Percentiles rank a stretch among this genome's conserved stretches.
phyloP scores from a whole-genome alignment of 2,888 invertebrate genomes.

The Dasysyrphus albostriatus region DNA sequence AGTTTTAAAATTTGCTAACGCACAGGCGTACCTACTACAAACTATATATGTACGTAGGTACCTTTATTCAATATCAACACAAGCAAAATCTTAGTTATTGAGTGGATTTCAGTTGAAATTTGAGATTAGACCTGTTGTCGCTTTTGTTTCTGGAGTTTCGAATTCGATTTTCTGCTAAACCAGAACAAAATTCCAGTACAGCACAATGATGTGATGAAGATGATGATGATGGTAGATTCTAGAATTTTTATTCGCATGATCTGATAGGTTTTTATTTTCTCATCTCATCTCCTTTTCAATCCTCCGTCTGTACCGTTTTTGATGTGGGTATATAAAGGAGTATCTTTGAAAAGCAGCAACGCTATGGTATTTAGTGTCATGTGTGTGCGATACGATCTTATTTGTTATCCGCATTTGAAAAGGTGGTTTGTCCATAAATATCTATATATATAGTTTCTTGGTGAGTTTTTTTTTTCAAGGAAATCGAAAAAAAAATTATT shows the following conservation, averaged over 20 bases:
- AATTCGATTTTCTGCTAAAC: slow-evolving; percentile 57
- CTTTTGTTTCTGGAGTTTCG: slow-evolving; percentile 68
- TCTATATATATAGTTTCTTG: background rate
- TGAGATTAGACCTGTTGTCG: slow-evolving; percentile 73
- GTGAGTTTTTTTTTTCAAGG: background rate
- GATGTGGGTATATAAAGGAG: slow-evolving; percentile 54
- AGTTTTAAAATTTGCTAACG: slow-evolving; percentile 56
- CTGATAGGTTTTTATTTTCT: slow-evolving; percentile 35
- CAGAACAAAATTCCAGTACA: slow-evolving; percentile 49
- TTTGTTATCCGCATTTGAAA: slow-evolving; percentile 50
- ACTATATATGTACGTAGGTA: background rate
- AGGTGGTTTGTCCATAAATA: slow-evolving; percentile 52
- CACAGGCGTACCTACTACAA: slow-evolving; percentile 30
- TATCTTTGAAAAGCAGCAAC: slow-evolving; percentile 30
- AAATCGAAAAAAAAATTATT: slow-evolving; percentile 12
- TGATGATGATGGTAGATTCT: slow-evolving; percentile 48
- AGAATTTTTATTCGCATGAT: slow-evolving; percentile 66
- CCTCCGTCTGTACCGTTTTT: slow-evolving; percentile 28
- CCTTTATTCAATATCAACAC: slow-evolving; percentile 11
- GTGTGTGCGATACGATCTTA: slow-evolving; percentile 53
- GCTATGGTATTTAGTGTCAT: slow-evolving; percentile 53
- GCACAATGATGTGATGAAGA: slow-evolving; percentile 33
- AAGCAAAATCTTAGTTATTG: slow-evolving; percentile 33
- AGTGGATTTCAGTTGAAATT: slow-evolving; percentile 72
- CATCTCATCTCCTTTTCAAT: slow-evolving; percentile 15